Base-by-base conservation (phyloP, 2,113 vertebrate species). In the Pluvianellus socialis region DNA sequence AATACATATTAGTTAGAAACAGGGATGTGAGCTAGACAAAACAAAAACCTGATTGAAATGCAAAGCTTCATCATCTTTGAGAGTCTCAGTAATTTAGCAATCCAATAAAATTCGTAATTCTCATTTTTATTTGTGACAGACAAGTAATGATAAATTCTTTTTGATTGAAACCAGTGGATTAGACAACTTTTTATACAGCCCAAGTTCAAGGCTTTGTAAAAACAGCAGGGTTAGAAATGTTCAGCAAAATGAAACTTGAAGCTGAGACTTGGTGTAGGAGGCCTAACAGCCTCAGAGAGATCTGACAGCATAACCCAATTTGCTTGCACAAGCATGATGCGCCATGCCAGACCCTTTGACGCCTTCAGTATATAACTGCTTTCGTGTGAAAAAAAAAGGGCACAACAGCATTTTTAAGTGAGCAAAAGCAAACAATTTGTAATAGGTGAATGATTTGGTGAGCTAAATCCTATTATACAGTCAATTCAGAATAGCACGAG, bases 281-380 rank as follows among this genome's bases (percentile, higher is more conserved):
- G 65, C 10, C 18, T 55, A 87, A 38, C 21, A 49, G 3, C 8
- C 27, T 66, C 28, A 61, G 23, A 71, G 33, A 53, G 44, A 79
- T 66, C 4, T 38, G 38, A 50, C 5, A 26, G 73, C 87, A 65
- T 49, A 79, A 76, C 11, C 5, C 18, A 8, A 40, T 73, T 90
- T 88, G 5, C 30, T 79, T 56, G 13, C 0, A 0, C 22, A 79
- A 53, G 19, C 13, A 9, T 26, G 10, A 65, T 49, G 17, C 1
- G 5, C 33, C 1, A 0, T 63, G n/a, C 23, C 52, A 85, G 33
- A 45, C 4, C 3, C 50, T 84, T 58, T 70, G n/a, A 32, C 66
- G 17, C 13, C 32, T 86, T 70, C 42, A 62, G 16, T 53, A 35
- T 21, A 17, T 28, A 72, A 59, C 11, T 49, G 2, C 2, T 6